phyloP scores from a whole-genome alignment of 2,888 invertebrate species.

The Oconnorella tubifera region DNA sequence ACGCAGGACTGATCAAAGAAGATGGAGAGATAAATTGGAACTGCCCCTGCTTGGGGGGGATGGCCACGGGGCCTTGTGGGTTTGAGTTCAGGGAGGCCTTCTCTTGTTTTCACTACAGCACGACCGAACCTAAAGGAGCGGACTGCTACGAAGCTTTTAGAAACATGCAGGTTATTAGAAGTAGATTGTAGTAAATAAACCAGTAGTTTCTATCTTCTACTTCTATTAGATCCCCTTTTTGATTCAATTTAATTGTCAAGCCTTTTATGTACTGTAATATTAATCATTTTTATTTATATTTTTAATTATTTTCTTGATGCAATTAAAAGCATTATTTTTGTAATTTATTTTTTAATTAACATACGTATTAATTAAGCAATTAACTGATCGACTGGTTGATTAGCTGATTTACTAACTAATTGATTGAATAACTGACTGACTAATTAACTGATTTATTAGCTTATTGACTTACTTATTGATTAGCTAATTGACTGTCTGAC shows the following conservation, averaged over 20 bases:
- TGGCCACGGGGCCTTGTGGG: slow-evolving; percentile 94
- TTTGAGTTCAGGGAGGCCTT: slow-evolving; percentile 88
- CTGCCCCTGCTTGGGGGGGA: slow-evolving; percentile 94
- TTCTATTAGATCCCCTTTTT: background rate
- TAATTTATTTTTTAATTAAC: too few relatives aligned
- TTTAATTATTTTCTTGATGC: too few relatives aligned
- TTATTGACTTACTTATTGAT: too few relatives aligned
- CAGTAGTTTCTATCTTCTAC: slow-evolving; percentile 65
- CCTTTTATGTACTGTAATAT: background rate
- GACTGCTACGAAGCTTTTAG: slow-evolving; percentile 88
- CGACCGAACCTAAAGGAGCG: slow-evolving; percentile 82
- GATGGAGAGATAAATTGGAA: slow-evolving; percentile 93
- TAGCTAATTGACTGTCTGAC: too few relatives aligned
- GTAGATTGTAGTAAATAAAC: slow-evolving; percentile 79
- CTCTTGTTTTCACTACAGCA: slow-evolving; percentile 81
- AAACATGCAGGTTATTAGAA: too few relatives aligned
- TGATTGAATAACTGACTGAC: too few relatives aligned
- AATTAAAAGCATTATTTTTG: too few relatives aligned
- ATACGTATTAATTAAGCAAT: too few relatives aligned
- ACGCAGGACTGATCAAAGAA: slow-evolving; percentile 71
- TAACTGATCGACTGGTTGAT: too few relatives aligned
- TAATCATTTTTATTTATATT: too few relatives aligned
- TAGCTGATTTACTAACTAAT: too few relatives aligned
- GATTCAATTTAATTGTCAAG: background rate
- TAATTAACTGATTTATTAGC: too few relatives aligned